These are phyloP conservation scores for Phalangium opilio DNA, from an alignment of 2,888 invertebrate species.

Conservation along the genomic window DNA sequence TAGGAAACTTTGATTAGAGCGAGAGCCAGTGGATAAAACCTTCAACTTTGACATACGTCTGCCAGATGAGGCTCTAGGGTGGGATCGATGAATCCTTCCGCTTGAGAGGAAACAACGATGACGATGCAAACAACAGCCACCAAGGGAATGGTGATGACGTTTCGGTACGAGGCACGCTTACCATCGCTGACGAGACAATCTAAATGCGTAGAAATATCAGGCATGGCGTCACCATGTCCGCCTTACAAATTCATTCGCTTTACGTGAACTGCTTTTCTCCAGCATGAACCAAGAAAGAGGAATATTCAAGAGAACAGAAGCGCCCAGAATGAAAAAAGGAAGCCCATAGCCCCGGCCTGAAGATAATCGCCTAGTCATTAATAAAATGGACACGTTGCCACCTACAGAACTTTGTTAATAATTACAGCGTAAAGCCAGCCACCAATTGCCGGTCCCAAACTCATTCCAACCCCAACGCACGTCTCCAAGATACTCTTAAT, in stretches of 20 bases:
- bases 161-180: conserved; percentile 21
- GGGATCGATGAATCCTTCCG: conserved; percentile 61
- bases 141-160: conserved; percentile 49
- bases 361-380: too few species aligned
- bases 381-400: too few species aligned
- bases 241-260: too few species aligned
- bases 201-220: too few species aligned
- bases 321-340: conserved; percentile 58
- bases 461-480: conserved; percentile 63
- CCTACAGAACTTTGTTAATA: too few species aligned
- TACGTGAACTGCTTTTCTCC: too few species aligned
- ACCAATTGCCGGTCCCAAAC: conserved; percentile 61
- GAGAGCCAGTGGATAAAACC: background rate
- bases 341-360: conserved; percentile 61
- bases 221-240: too few species aligned
- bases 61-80: conserved; percentile 57
- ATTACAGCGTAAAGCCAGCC: conserved; percentile 58
- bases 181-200: too few species aligned
- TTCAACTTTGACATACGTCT: conserved; percentile 19
- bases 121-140: conserved; percentile 52
- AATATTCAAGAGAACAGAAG: conserved; percentile 47
- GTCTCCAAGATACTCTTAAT: conserved; percentile 57
- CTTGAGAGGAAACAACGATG: conserved; percentile 51
- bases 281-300: conserved; percentile 34
- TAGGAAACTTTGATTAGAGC: conserved; percentile 15